Conservation (phyloP, 2,113 vertebrate species). For the Perccottus glenii region DNA sequence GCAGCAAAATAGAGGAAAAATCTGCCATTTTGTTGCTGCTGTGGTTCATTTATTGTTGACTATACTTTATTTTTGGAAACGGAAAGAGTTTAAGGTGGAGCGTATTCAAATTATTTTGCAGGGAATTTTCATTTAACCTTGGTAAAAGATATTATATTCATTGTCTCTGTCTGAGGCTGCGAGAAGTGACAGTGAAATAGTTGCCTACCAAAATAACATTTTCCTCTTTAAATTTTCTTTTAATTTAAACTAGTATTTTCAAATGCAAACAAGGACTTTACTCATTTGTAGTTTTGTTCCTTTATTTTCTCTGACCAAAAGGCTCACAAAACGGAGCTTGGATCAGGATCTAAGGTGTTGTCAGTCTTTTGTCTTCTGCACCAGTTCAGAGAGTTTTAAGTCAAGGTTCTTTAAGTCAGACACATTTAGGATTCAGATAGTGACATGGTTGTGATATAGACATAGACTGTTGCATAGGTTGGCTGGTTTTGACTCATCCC, state of each 20-base stretch:
- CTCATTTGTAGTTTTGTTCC: background rate
- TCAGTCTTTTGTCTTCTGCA: too few species aligned
- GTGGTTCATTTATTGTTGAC: background rate
- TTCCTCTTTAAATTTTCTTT: background rate
- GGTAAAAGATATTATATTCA: background rate
- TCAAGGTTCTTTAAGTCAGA: too few species aligned
- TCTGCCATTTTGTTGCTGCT: slow-evolving; percentile 29
- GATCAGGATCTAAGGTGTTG: too few species aligned
- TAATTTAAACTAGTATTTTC: background rate
- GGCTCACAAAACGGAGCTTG: too few species aligned
- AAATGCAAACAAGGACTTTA: background rate
- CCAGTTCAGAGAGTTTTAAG: too few species aligned
- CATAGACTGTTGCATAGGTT: too few species aligned
- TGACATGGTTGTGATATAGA: too few species aligned
- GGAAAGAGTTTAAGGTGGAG: background rate
- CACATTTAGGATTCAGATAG: too few species aligned
- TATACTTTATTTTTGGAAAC: background rate
- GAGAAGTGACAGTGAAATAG: background rate
- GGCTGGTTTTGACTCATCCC: too few species aligned
- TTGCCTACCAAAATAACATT: background rate
- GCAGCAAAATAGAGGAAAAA: slow-evolving; percentile 11
- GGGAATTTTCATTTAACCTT: background rate
- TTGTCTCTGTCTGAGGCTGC: background rate
- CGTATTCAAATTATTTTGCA: background rate
- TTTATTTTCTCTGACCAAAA: too few species aligned